phyloP scores from a whole-genome alignment of 2,797 vertebrate genomes.

The Peromyscus melanophrys region DNA sequence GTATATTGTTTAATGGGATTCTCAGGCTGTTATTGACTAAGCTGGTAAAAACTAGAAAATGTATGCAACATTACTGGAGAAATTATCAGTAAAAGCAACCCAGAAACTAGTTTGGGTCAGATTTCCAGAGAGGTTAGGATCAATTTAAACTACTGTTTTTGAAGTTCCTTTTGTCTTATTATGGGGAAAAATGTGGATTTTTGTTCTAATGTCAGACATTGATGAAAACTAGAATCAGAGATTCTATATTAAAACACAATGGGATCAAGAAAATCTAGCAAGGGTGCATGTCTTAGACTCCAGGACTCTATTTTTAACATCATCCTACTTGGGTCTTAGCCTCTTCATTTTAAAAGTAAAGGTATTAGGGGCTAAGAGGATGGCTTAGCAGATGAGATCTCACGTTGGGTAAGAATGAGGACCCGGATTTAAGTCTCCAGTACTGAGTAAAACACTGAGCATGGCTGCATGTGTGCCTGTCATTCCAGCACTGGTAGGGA shows the following conservation, averaged over 20 bases:
- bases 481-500: no score
- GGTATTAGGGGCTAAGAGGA: neutral
- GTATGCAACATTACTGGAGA: constrained; percentile 10
- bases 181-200: neutral
- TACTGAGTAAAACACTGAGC: neutral
- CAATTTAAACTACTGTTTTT: constrained; percentile 34
- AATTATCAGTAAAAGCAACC: constrained; percentile 54
- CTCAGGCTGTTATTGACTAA: constrained; percentile 63
- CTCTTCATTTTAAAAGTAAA: constrained; percentile 24
- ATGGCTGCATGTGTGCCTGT: neutral
- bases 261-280: neutral
- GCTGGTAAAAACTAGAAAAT: constrained; percentile 61
- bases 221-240: neutral
- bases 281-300: neutral
- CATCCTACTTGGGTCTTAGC: neutral
- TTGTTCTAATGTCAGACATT: neutral
- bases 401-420: neutral
- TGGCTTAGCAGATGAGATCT: neutral
- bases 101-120: constrained; percentile 49
- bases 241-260: neutral
- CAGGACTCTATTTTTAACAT: neutral
- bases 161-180: neutral
- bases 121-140: constrained; percentile 39
- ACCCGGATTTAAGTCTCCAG: neutral
- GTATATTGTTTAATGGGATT: constrained; percentile 54